These are phyloP conservation scores for Zapornia atra DNA, from an alignment of 2,113 vertebrate genomes.

Conservation along the genomic window DNA sequence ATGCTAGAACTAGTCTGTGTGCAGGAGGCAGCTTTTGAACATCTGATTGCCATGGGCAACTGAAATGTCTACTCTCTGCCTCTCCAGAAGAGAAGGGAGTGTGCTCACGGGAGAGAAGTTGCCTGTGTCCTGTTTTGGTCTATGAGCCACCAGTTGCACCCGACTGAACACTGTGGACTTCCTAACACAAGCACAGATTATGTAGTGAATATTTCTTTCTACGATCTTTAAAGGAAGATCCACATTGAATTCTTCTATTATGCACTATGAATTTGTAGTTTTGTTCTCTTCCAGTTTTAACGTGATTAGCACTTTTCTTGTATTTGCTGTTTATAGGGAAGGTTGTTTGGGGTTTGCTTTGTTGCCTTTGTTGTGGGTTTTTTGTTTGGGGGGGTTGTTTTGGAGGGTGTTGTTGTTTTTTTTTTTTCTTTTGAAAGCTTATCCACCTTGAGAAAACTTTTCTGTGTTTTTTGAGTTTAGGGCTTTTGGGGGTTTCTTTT, in stretches of 20 bases:
- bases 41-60: not conserved
- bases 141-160: not conserved
- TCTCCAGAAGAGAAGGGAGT: not conserved
- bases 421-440: not conserved
- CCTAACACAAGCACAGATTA: not conserved
- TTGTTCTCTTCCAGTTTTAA: not conserved
- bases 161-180: not conserved
- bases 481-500: rapidly evolving
- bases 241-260: not conserved
- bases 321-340: not conserved
- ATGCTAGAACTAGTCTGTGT: not conserved
- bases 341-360: not conserved
- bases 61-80: not conserved
- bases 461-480: not conserved
- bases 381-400: not conserved
- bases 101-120: rapidly evolving
- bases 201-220: not conserved
- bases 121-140: not conserved
- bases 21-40: not conserved
- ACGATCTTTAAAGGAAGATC: not conserved
- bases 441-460: not conserved
- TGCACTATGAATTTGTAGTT: not conserved
- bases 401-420: not conserved
- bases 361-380: too few species aligned
- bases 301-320: not conserved